Base-by-base conservation (phyloP, 1,140 invertebrate genomes). In the Nasonia vitripennis region DNA sequence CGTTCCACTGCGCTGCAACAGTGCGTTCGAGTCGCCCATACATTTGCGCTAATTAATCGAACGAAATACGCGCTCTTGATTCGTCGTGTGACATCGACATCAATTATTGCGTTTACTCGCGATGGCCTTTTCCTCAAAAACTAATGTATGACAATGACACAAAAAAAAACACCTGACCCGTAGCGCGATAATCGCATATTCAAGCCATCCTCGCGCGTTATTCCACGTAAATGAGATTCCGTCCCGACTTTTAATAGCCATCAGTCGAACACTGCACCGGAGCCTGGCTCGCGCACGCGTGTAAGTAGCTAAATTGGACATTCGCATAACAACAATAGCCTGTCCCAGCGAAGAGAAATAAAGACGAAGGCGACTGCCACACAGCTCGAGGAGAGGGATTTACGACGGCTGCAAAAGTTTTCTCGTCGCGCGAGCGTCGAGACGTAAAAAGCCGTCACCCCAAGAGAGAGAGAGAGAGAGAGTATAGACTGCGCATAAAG, bases 241-340 rank as follows among this genome's bases (percentile, higher is more conserved):
- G 45, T 37, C 55, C 37, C 48, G 71, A 62, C 55, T 74, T 73
- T 75, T 81, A 81, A 81, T 70, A 23, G 17, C 55, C 55, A 62
- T 62, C 55, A 62, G 55, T 62, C 20, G 55, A 62, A 62, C 27
- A 27, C 34, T 37, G 34, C 34, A 6, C 34, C 34, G 2, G 3
- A 37, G 55, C 55, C 62, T 20, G 12, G 5, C 51, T 51, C 48
- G 17, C 71, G 17, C 71, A 27, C 71, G 17, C 71, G 51, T 51
- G 75, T 78, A 71, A 80, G 83, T 79, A 79, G 78, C 83, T 84
- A 84, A 78, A 84, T 84, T 79, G 83, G 70, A 84, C 77, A 51
- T 41, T 82, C 45, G 70, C 80, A 74, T 74, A 82, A 82, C 41
- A 27, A 74, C 80, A 82, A 82, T 82, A 74, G 80, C 55, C 77